Evolutionary conservation across 1,140 invertebrate species (phyloP).

Genomic region (Drosophila arawakana): DNA sequence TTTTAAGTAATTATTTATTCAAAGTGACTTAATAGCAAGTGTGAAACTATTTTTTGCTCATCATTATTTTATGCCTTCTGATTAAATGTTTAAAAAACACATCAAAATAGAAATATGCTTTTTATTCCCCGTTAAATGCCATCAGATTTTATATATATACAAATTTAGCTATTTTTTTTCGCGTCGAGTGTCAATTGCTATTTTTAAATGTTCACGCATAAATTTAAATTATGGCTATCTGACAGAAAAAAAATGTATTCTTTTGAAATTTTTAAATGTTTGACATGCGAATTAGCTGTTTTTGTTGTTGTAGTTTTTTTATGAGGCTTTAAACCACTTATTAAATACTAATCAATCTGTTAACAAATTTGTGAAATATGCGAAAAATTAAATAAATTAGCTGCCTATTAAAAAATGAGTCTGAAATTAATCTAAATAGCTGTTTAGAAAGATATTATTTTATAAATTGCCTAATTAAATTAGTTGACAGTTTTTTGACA

Average conservation of each 20-base stretch:
- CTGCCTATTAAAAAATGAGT: slow-evolving; percentile 7
- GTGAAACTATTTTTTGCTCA: no score
- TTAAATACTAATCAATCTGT: slow-evolving; percentile 40
- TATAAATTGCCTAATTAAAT: no score
- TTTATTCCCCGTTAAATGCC: background rate
- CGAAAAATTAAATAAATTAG: background rate
- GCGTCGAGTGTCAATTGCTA: slow-evolving; percentile 32
- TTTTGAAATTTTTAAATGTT: slow-evolving; percentile 23
- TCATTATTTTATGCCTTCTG: background rate
- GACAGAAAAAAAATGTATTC: background rate
- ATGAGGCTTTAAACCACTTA: slow-evolving; percentile 35
- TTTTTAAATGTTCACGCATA: slow-evolving; percentile 46
- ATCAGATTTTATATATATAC: background rate
- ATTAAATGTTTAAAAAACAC: background rate
- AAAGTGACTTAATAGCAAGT: no score
- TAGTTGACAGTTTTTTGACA: no score
- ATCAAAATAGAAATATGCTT: background rate
- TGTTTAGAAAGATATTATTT: no score
- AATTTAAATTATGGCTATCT: slow-evolving; percentile 30
- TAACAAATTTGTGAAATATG: slow-evolving; percentile 20
- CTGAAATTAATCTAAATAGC: background rate
- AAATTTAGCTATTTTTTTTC: slow-evolving; percentile 17
- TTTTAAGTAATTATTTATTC: no score
- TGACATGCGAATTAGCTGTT: slow-evolving; percentile 9
- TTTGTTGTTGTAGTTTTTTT: background rate